These are phyloP conservation scores for Orthosia cruda DNA, from an alignment of 2,888 invertebrate species.

Conservation along the genomic window DNA sequence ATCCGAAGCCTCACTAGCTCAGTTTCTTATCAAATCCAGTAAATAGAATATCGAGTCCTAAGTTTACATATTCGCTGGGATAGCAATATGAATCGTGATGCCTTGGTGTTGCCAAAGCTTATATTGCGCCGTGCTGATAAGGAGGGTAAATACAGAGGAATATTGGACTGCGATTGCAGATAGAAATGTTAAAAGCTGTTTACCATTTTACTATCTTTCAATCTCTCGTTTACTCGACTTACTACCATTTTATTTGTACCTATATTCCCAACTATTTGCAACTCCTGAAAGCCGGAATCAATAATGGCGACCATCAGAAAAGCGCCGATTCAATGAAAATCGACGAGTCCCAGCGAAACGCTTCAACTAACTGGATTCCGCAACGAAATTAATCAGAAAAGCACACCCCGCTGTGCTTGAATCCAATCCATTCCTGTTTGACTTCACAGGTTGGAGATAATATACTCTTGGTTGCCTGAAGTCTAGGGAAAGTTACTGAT, in stretches of 20 bases:
- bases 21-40: neutral
- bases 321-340: no score
- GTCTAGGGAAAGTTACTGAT: no score
- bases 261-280: no score
- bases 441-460: no score
- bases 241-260: neutral
- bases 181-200: neutral
- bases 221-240: neutral
- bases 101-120: slow-evolving; percentile 34
- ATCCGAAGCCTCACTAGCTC: neutral
- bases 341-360: no score
- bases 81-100: slow-evolving; percentile 42
- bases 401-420: no score
- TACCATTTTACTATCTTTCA: neutral
- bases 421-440: no score
- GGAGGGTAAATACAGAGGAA: slow-evolving; percentile 31
- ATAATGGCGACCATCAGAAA: no score
- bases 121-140: slow-evolving; percentile 15
- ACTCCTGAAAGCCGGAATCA: no score
- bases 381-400: no score
- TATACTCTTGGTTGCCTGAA: no score
- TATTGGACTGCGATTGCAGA: neutral
- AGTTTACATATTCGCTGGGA: slow-evolving; percentile 8
- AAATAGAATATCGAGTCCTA: slow-evolving; percentile 8
- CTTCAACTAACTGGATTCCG: no score